Percentiles rank a stretch among this genome's conserved stretches.
Evolutionary conservation across 2,113 vertebrate species (phyloP).

Genomic region (Pseudonaja textilis): DNA sequence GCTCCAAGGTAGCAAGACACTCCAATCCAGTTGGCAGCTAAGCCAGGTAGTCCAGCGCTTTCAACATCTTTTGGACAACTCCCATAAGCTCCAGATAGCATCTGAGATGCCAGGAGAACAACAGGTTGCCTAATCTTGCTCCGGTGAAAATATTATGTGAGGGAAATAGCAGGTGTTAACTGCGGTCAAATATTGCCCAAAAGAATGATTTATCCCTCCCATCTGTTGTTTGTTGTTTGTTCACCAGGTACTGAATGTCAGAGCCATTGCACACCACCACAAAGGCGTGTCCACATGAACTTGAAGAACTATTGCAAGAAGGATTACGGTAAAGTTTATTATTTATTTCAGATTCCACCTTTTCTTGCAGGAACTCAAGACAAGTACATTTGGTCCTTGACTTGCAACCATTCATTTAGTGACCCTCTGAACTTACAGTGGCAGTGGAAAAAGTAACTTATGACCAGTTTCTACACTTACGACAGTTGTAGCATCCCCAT

Average conservation of each 20-base stretch:
- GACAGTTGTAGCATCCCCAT: too few species aligned
- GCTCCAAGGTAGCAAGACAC: not conserved
- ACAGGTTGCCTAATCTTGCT: not conserved
- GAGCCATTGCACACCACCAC: conserved; percentile 80
- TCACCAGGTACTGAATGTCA: conserved; percentile 80
- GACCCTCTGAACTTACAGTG: too few species aligned
- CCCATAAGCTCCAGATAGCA: not conserved
- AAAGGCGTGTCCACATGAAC: conserved; percentile 82
- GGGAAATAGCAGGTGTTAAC: not conserved
- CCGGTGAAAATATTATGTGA: not conserved
- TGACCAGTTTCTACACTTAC: too few species aligned
- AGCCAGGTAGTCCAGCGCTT: not conserved
- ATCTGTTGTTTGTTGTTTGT: not conserved
- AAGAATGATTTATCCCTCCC: not conserved
- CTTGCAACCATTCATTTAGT: too few species aligned
- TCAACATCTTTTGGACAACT: not conserved
- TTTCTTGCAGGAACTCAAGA: not conserved
- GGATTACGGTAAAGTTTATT: conserved; percentile 75
- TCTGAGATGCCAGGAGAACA: not conserved
- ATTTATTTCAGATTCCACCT: not conserved
- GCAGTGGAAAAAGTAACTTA: too few species aligned
- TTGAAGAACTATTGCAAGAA: conserved; percentile 84
- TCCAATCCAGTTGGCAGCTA: not conserved
- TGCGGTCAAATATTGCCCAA: not conserved
- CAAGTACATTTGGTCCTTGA: not conserved